Evolutionary conservation across 2,113 vertebrate species (phyloP).

Genomic region (Anarrhichthys ocellatus): DNA sequence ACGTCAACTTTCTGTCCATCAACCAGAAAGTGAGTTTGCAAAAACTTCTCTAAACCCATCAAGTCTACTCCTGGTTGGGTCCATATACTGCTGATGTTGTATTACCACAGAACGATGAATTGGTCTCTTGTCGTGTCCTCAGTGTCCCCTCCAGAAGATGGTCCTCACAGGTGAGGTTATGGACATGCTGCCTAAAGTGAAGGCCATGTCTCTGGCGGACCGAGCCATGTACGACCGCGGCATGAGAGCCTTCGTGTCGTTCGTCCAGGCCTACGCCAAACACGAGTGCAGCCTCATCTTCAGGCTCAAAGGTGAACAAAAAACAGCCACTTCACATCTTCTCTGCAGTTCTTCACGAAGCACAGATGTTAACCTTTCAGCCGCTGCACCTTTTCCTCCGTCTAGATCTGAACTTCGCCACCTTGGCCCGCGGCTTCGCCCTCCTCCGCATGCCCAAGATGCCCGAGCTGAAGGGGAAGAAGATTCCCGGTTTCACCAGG

Average conservation of each 20-base stretch:
- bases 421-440: constrained; percentile 91
- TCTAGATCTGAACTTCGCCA: constrained; percentile 92
- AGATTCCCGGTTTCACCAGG: constrained; percentile 85
- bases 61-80: too few species aligned
- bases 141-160: constrained; percentile 95
- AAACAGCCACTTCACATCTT: background rate
- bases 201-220: constrained; percentile 87
- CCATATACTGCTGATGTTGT: too few species aligned
- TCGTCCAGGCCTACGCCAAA: constrained; percentile 93
- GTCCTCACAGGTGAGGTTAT: constrained; percentile 74
- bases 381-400: background rate
- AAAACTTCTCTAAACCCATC: too few species aligned
- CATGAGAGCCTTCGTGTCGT: constrained; percentile 94
- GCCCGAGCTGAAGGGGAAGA: constrained; percentile 92
- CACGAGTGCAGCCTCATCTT: constrained; percentile 97
- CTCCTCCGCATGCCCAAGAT: constrained; percentile 94
- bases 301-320: constrained; percentile 89
- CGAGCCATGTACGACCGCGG: constrained; percentile 92
- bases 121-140: background rate
- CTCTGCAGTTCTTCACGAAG: background rate
- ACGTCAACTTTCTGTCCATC: constrained; percentile 92
- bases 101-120: too few species aligned
- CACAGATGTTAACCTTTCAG: background rate
- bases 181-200: constrained; percentile 90
- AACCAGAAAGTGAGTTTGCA: constrained; percentile 91